Evolutionary conservation across 2,888 invertebrate genomes (phyloP).

Genomic region (Tupiocoris notatus): DNA sequence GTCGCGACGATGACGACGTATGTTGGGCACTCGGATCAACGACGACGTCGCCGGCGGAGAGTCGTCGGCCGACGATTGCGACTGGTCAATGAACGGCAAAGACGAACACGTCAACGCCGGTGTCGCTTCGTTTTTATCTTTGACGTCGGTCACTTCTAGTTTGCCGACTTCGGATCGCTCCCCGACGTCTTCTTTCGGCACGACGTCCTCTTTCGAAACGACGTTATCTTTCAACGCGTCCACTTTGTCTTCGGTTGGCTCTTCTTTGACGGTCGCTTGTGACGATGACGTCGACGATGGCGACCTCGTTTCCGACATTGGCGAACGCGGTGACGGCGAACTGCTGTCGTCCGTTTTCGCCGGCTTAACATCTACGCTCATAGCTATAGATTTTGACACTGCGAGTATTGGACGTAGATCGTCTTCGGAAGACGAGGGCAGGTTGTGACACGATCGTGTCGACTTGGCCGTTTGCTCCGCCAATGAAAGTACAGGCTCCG

Average conservation of each 20-base stretch:
- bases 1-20: background rate
- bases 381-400: background rate
- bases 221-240: too few species aligned
- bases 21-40: background rate
- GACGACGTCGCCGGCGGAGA: background rate
- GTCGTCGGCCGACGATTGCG: background rate
- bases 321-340: background rate
- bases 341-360: background rate
- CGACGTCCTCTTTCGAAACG: background rate
- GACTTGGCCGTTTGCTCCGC: background rate
- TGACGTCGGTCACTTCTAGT: background rate
- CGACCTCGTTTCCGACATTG: background rate
- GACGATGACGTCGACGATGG: background rate
- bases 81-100: background rate
- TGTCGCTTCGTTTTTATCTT: background rate
- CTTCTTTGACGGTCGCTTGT: background rate
- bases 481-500: slow-evolving; percentile 2
- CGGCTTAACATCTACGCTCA: background rate
- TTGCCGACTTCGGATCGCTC: too few species aligned
- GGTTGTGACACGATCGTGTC: slow-evolving; percentile 1
- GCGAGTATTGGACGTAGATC: background rate
- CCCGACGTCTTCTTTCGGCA: background rate
- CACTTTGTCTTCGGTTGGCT: too few species aligned
- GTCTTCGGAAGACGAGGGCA: background rate
- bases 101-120: too few species aligned